Percentiles rank a stretch among this genome's conserved stretches.
Conservation (phyloP, 1,140 invertebrate species). For the Colletes gigas region DNA sequence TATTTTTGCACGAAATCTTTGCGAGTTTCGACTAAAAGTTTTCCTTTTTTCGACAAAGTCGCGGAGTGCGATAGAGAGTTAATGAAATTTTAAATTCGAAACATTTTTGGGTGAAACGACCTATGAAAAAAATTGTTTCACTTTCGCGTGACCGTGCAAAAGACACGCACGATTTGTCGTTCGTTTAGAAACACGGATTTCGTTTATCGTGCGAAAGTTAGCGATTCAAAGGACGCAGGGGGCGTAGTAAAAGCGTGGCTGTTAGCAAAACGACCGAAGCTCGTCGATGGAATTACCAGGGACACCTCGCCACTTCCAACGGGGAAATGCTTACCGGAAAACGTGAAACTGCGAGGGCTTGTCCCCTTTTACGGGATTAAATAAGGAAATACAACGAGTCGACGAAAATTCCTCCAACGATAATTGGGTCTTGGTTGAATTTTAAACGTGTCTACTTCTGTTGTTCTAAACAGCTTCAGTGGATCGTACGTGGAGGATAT, state of each 20-base stretch:
- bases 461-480: too few relatives aligned
- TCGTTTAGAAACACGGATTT: too few relatives aligned
- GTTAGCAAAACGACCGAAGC: neutral
- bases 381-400: conserved; percentile 7
- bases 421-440: neutral
- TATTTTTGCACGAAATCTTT: too few relatives aligned
- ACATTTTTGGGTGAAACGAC: too few relatives aligned
- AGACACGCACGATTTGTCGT: too few relatives aligned
- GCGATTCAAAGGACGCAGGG: neutral
- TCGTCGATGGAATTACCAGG: neutral
- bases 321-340: neutral
- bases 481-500: too few relatives aligned
- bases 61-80: too few relatives aligned
- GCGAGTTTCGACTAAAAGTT: too few relatives aligned
- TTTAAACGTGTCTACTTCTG: neutral
- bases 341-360: neutral
- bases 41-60: too few relatives aligned
- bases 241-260: neutral
- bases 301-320: neutral
- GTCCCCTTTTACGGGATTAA: conserved; percentile 4
- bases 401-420: neutral
- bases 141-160: too few relatives aligned
- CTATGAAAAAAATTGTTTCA: too few relatives aligned
- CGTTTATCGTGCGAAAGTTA: neutral
- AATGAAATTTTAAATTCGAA: too few relatives aligned